Conservation (phyloP, 2,113 vertebrate genomes). For the Campylorhamphus procurvoides region DNA sequence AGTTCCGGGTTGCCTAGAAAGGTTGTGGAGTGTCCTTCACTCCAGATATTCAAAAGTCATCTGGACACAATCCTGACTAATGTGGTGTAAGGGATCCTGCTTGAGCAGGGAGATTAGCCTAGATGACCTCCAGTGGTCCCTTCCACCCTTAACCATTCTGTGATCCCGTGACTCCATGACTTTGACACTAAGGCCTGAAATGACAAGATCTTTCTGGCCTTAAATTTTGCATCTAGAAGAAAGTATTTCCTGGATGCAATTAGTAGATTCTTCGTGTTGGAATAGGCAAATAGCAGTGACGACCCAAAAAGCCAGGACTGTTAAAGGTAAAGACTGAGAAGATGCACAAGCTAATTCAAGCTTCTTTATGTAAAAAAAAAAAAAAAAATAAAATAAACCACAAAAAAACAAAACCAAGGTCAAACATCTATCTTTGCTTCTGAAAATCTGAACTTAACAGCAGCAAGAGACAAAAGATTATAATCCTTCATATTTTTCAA, state of each 20-base stretch:
- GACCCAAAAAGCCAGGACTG: not conserved
- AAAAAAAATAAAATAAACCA: no score
- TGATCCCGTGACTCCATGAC: not conserved
- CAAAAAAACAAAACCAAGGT: not conserved
- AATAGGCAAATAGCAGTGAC: not conserved
- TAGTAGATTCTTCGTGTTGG: not conserved
- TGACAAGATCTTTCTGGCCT: not conserved
- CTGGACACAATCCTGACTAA: not conserved
- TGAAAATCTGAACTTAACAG: not conserved
- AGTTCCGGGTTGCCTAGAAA: not conserved
- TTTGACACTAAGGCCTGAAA: not conserved
- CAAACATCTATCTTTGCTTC: not conserved
- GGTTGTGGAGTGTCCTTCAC: not conserved
- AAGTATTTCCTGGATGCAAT: not conserved
- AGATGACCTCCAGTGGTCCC: not conserved
- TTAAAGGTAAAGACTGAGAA: not conserved
- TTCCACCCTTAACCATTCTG: not conserved
- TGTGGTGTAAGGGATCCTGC: not conserved
- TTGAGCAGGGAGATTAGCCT: not conserved
- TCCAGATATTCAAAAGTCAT: not conserved
- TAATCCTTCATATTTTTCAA: not conserved
- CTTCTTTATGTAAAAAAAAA: not conserved
- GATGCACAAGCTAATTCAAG: not conserved
- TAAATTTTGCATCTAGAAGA: not conserved
- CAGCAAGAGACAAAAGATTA: not conserved